A percentile compares a stretch with the other conserved stretches of the same genome.
Evolutionary conservation across 2,797 vertebrate species (phyloP).

Genomic region (Sphaeramia orbicularis): DNA sequence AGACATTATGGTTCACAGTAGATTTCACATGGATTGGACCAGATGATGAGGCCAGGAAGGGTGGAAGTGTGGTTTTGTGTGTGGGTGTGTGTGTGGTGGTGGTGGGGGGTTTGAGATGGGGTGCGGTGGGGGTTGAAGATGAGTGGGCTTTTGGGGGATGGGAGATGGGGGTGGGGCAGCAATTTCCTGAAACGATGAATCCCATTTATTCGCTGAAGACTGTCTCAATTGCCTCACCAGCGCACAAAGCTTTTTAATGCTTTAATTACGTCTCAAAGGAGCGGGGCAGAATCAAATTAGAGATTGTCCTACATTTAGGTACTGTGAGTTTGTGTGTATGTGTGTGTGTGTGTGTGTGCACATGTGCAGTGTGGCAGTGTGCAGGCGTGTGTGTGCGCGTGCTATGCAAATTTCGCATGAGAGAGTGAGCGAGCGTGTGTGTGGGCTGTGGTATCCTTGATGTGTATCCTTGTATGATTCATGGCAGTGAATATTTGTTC

Average conservation of each 20-base stretch:
- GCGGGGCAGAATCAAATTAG: conserved; percentile 86
- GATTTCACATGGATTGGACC: conserved; percentile 81
- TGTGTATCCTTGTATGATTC: conserved; percentile 59
- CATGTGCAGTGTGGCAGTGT: too few relatives aligned
- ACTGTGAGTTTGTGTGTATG: conserved; percentile 37
- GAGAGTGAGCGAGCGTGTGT: conserved; percentile 22
- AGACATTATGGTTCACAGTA: conserved; percentile 82
- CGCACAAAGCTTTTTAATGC: conserved; percentile 88
- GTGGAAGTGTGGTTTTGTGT: conserved; percentile 25
- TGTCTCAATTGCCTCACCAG: conserved; percentile 85
- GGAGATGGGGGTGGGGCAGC: conserved; percentile 75
- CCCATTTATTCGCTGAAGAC: conserved; percentile 86
- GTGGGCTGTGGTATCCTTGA: conserved; percentile 56
- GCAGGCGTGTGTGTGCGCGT: conserved; percentile 23
- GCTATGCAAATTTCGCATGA: conserved; percentile 61
- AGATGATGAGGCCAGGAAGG: conserved; percentile 72
- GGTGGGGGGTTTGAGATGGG: too few relatives aligned
- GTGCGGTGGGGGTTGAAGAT: not conserved
- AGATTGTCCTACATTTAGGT: conserved; percentile 85
- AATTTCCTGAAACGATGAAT: conserved; percentile 88
- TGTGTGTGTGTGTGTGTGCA: conserved; percentile 21
- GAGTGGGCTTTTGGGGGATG: conserved; percentile 58
- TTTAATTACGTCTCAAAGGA: conserved; percentile 89
- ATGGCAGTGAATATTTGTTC: conserved; percentile 67
- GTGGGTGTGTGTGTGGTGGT: not conserved